These are phyloP conservation scores for Ectropis grisescens DNA, from an alignment of 1,140 invertebrate genomes.

Conservation along the genomic window DNA sequence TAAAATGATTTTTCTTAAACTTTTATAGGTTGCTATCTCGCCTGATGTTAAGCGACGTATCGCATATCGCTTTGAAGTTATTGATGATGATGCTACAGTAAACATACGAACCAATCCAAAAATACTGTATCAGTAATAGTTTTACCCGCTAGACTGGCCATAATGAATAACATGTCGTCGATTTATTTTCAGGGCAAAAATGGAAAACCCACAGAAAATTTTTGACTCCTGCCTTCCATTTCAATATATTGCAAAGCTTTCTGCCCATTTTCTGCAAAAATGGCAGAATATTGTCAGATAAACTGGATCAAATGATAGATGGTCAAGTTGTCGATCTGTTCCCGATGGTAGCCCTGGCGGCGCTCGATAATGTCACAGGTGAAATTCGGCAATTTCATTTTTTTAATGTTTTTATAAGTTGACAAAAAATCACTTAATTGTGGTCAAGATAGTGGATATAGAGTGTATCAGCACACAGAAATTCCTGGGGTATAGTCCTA, in stretches of 20 bases:
- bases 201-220: conserved; percentile 81
- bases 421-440: no score
- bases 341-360: conserved; percentile 74
- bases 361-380: conserved; percentile 88
- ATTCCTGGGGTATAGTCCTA: no score
- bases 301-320: conserved; percentile 40
- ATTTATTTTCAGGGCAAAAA: conserved; percentile 70
- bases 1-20: no score
- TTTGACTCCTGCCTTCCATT: conserved; percentile 86
- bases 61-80: no score
- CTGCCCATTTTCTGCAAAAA: conserved; percentile 83
- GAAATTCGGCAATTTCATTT: background rate
- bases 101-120: no score
- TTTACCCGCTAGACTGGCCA: no score
- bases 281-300: conserved; percentile 73
- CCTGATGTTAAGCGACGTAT: no score
- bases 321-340: conserved; percentile 74
- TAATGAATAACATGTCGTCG: no score
- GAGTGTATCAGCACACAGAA: no score
- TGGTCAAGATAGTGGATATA: no score
- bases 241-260: conserved; percentile 83
- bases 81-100: conserved; percentile 6
- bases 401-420: conserved; percentile 3
- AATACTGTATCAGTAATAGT: no score
- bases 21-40: no score